Percentiles rank a stretch among this genome's conserved stretches.
These are phyloP conservation scores for Pyxicephalus adspersus DNA, from an alignment of 2,113 vertebrate genomes.

Conservation along the genomic window DNA sequence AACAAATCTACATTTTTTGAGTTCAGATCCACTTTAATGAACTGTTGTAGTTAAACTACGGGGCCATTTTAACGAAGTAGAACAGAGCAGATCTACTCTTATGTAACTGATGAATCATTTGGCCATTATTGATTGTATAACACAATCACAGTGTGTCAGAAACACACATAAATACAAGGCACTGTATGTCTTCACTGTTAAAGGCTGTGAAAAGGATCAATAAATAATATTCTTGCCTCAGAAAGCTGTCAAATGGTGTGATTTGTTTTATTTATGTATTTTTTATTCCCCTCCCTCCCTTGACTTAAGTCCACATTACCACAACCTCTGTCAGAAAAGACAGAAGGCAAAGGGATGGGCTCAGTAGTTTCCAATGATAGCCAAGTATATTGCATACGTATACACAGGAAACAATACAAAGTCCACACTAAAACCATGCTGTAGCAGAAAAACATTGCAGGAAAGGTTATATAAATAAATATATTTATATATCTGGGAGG, in stretches of 20 bases:
- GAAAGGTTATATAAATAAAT: not conserved
- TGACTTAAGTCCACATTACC: not conserved
- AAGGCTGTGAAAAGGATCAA: constrained; percentile 43
- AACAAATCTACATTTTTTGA: too few relatives aligned
- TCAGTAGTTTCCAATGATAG: not conserved
- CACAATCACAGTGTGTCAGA: not conserved
- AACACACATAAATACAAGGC: not conserved
- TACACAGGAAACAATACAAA: too few relatives aligned
- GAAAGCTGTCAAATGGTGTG: constrained; percentile 6
- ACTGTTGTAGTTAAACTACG: too few relatives aligned
- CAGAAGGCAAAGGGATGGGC: not conserved
- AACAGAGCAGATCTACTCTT: not conserved
- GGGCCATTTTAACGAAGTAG: not conserved
- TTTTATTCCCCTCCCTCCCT: not conserved
- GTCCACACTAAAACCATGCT: too few relatives aligned
- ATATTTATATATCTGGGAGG: constrained; percentile 5
- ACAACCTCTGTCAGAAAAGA: not conserved
- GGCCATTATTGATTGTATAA: constrained; percentile 26
- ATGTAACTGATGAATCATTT: not conserved
- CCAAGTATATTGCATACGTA: too few relatives aligned
- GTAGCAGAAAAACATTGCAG: not conserved
- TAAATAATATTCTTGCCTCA: constrained; percentile 48
- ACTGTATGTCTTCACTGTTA: constrained; percentile 12
- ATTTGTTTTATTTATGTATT: constrained; percentile 46
- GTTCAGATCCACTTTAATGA: too few relatives aligned